These are phyloP conservation scores for Ursus arctos DNA, from an alignment of 2,113 vertebrate genomes.

Conservation along the genomic window DNA sequence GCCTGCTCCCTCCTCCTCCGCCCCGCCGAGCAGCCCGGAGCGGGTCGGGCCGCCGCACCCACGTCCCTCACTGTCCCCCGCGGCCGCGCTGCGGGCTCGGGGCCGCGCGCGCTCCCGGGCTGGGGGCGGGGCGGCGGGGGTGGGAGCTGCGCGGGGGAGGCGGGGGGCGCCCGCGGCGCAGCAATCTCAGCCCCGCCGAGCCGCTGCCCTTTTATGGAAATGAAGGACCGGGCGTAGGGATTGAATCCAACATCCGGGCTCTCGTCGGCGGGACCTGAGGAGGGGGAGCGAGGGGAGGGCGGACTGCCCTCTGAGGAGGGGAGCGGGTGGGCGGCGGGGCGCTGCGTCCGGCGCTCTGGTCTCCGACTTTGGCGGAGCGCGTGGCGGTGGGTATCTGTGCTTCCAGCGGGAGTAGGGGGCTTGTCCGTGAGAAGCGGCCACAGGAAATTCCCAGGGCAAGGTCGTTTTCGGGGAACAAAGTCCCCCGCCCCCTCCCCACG, in stretches of 20 bases:
- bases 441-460: conserved; percentile 52
- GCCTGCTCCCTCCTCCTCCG: not conserved
- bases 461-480: not conserved
- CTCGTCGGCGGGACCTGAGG: conserved; percentile 71
- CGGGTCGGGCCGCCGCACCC: not conserved
- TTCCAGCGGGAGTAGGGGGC: not conserved
- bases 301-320: not conserved
- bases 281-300: conserved; percentile 55
- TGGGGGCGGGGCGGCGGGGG: conserved; percentile 39
- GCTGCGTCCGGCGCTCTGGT: not conserved
- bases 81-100: conserved; percentile 5
- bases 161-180: conserved; percentile 26
- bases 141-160: not conserved
- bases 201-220: conserved; percentile 91
- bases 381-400: not conserved
- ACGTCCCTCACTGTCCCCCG: not conserved
- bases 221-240: conserved; percentile 83
- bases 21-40: not conserved
- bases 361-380: rapidly evolving
- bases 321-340: not conserved
- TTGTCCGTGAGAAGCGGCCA: not conserved
- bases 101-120: not conserved
- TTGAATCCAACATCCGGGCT: conserved; percentile 90
- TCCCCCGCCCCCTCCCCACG: not conserved
- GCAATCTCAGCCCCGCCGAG: conserved; percentile 78